Conservation (phyloP, 2,113 vertebrate species). For the Lichenostomus cassidix region DNA sequence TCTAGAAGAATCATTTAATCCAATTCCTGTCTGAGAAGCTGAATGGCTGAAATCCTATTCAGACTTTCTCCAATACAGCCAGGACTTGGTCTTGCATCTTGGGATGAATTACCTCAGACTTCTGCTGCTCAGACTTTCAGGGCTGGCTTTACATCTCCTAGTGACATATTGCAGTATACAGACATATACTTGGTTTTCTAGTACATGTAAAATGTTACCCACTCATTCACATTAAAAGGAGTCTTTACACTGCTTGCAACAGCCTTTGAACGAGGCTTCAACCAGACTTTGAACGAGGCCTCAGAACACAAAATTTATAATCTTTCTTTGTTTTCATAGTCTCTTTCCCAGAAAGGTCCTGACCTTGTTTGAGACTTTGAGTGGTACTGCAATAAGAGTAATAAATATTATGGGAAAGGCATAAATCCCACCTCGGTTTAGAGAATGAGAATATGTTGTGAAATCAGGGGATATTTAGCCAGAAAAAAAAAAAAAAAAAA, state of each 20-base stretch:
- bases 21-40: background rate
- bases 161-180: background rate
- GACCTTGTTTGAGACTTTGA: background rate
- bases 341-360: background rate
- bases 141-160: background rate
- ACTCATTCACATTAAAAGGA: background rate
- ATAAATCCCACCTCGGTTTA: background rate
- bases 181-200: background rate
- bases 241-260: background rate
- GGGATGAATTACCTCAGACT: background rate
- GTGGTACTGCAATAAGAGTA: background rate
- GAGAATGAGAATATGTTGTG: background rate
- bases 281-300: background rate
- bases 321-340: background rate
- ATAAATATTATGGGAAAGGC: background rate
- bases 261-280: background rate
- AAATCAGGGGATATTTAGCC: background rate
- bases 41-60: background rate
- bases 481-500: background rate
- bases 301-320: background rate
- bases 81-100: background rate
- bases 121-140: background rate
- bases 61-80: background rate
- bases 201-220: background rate
- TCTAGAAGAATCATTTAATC: background rate